Evolutionary conservation across 1,140 invertebrate species (phyloP), one percentile per base, ranked within the genome.

Genomic region (Sarcophaga bullata): DNA sequence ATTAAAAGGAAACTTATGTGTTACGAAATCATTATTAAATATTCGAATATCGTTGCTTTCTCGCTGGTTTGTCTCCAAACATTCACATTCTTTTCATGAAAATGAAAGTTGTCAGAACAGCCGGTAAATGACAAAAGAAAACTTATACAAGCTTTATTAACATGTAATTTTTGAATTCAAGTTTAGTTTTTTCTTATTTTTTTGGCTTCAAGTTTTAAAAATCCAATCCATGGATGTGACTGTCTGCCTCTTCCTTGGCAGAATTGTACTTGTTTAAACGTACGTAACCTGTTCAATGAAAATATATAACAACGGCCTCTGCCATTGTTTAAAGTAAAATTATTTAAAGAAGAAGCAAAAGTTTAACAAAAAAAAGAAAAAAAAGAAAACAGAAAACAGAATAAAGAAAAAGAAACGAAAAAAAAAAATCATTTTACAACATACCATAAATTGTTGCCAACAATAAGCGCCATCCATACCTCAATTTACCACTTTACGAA

Each of bases 101-200:
- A 78, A 78, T 78, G 75, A 78, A 78, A 78, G 75, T 78, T 78
- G 75, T 78, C 75, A 78, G 75, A 78, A 78, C 75, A 49, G 75
- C 75, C 75, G 75, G 75, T 19, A 78, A 50, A 78, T 78, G n/a
- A 78, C 75, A 78, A 78, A 78, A 58, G 19, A 48, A 78, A 78
- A 78, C 50, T 78, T 78, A 78, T 78, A 78, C 49, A 49, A 50
- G 62, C 50, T 52, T 78, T 78, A 50, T 78, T 49, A 52, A 52
- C 75, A 25, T 52, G 48, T 49, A 17, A 78, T 50, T 25, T 50
- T 19, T 19, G 7, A 19, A 72, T 8, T 25, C 7, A 6, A 15
- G 58, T n/a, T 15, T 17, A 25, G 17, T 25, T 9, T 72, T 72
- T 72, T 72, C 19, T 17, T 25, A 2, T 37, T 76, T 73, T 17